Conservation (phyloP, 1,140 invertebrate species). For the Chymomyza costata region DNA sequence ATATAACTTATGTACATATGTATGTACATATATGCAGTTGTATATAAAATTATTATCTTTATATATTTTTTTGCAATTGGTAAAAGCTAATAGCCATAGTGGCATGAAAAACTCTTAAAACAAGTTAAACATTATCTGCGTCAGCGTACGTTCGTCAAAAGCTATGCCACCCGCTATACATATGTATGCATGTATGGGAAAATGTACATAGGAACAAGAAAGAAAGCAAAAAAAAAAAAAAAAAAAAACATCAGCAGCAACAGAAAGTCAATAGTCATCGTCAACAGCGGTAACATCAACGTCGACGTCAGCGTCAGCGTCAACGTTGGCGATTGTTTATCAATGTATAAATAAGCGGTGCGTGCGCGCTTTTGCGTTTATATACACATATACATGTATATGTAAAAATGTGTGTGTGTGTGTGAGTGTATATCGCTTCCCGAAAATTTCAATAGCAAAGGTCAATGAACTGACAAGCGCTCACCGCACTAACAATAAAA, state of each 20-base stretch:
- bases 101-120: too few relatives aligned
- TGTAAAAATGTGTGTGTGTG: slow-evolving; percentile 26
- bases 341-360: slow-evolving; percentile 62
- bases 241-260: slow-evolving; percentile 19
- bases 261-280: slow-evolving; percentile 31
- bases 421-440: slow-evolving; percentile 45
- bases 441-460: slow-evolving; percentile 75
- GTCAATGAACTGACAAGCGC: slow-evolving; percentile 65
- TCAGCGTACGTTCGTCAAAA: slow-evolving; percentile 48
- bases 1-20: not conserved
- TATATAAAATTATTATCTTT: too few relatives aligned
- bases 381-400: slow-evolving; percentile 2
- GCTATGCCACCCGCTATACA: slow-evolving; percentile 54
- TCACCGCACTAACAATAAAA: slow-evolving; percentile 3
- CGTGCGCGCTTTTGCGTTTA: slow-evolving; percentile 1
- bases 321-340: slow-evolving; percentile 66
- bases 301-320: slow-evolving; percentile 15
- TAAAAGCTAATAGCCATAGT: slow-evolving; percentile 30
- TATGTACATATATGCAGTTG: not conserved
- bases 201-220: slow-evolving; percentile 38
- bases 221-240: not conserved
- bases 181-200: not conserved
- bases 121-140: slow-evolving; percentile 30
- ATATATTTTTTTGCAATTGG: slow-evolving; percentile 46
- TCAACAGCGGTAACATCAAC: slow-evolving; percentile 8